Evolutionary conservation across 2,113 vertebrate genomes (phyloP).

Genomic region (Spea bombifrons): DNA sequence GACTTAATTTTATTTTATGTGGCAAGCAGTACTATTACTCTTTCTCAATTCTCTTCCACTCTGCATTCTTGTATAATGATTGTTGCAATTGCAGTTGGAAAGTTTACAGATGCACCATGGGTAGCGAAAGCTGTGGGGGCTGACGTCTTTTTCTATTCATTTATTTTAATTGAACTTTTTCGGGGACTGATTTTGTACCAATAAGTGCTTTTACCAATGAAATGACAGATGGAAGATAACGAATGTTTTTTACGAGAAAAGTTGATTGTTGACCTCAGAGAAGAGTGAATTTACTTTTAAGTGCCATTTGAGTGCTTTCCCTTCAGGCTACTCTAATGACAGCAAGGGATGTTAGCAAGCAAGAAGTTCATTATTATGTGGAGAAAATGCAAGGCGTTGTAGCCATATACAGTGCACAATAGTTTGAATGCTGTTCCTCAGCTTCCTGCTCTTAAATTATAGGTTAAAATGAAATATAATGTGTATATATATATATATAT

Average conservation of each 20-base stretch:
- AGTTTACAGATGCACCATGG: no score
- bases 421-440: not conserved
- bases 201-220: slow-evolving; percentile 35
- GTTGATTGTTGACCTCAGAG: slow-evolving; percentile 41
- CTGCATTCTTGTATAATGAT: slow-evolving; percentile 20
- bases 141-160: slow-evolving; percentile 26
- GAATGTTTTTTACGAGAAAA: slow-evolving; percentile 36
- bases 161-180: slow-evolving; percentile 43
- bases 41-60: not conserved
- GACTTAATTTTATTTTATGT: not conserved
- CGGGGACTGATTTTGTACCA: slow-evolving; percentile 15
- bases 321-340: slow-evolving; percentile 41
- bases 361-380: slow-evolving; percentile 35
- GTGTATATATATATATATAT: no score
- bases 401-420: not conserved
- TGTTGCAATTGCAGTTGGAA: slow-evolving; percentile 5
- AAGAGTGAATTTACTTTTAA: slow-evolving; percentile 33
- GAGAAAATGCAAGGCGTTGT: slow-evolving; percentile 5
- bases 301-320: slow-evolving; percentile 36
- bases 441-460: not conserved
- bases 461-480: not conserved
- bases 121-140: slow-evolving; percentile 5
- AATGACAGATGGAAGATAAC: slow-evolving; percentile 38
- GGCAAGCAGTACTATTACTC: not conserved
- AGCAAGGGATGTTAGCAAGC: slow-evolving; percentile 21